A percentile compares a stretch with the other conserved stretches of the same genome.
phyloP scores from a whole-genome alignment of 2,888 invertebrate species.

The Notodonta dromedarius region DNA sequence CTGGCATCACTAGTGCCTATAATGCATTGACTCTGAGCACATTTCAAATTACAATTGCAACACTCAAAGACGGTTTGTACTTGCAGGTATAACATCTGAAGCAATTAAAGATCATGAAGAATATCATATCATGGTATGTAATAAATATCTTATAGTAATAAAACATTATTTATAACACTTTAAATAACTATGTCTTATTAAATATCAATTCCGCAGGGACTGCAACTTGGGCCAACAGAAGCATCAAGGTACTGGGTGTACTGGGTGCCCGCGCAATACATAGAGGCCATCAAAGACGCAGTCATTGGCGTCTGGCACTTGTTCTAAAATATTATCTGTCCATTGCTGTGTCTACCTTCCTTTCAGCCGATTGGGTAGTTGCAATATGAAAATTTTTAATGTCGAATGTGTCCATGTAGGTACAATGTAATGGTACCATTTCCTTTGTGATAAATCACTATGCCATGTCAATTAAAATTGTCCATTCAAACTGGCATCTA shows the following conservation, averaged over 20 bases:
- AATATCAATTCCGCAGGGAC: slow-evolving; percentile 83
- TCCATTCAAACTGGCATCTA: slow-evolving; percentile 75
- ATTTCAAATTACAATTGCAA: not conserved
- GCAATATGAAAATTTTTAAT: slow-evolving; percentile 66
- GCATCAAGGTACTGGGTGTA: slow-evolving; percentile 97
- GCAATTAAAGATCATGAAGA: slow-evolving; percentile 95
- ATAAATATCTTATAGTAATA: too few species aligned
- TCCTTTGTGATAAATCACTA: slow-evolving; percentile 74
- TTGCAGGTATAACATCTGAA: slow-evolving; percentile 86
- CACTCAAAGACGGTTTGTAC: slow-evolving; percentile 10
- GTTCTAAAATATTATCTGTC: slow-evolving; percentile 80
- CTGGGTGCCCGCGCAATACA: slow-evolving; percentile 96
- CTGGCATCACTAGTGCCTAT: not conserved
- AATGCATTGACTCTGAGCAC: not conserved
- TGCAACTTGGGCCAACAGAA: slow-evolving; percentile 96
- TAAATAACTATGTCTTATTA: not conserved
- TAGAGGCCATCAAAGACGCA: slow-evolving; percentile 95
- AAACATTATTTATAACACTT: too few species aligned
- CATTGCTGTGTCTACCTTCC: slow-evolving; percentile 60
- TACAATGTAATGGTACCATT: slow-evolving; percentile 67
- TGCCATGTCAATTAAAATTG: slow-evolving; percentile 83
- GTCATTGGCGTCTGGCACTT: slow-evolving; percentile 94
- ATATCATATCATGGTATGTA: slow-evolving; percentile 94
- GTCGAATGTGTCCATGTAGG: slow-evolving; percentile 60
- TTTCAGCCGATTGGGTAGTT: slow-evolving; percentile 72